Evolutionary conservation across 2,888 invertebrate species (phyloP).

Genomic region (Nasonia oneida): DNA sequence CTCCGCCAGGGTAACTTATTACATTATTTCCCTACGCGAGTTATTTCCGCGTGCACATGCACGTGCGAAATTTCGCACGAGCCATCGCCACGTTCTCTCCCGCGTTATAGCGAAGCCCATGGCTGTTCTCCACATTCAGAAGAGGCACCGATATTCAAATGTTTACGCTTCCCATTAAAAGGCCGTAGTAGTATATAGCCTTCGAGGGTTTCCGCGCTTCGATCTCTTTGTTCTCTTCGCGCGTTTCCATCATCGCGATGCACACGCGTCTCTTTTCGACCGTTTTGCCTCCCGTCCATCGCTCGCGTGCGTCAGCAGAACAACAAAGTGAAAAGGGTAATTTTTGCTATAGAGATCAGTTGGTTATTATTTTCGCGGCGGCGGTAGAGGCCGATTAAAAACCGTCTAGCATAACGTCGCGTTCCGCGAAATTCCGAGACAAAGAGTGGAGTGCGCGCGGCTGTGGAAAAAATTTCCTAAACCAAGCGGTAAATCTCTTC

Average conservation of each 20-base stretch:
- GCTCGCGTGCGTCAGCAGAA: not conserved
- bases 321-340: not conserved
- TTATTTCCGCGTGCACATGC: not conserved
- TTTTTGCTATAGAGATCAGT: not conserved
- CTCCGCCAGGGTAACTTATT: not conserved
- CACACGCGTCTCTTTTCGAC: not conserved
- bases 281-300: not conserved
- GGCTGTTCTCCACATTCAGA: not conserved
- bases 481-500: conserved; percentile 23
- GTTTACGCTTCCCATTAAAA: conserved; percentile 45
- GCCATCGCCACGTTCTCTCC: not conserved
- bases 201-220: not conserved
- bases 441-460: not conserved
- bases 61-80: conserved; percentile 41
- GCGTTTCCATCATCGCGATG: not conserved
- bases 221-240: not conserved
- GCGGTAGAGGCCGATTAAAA: not conserved
- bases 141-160: conserved; percentile 27
- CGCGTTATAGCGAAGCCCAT: too few species aligned
- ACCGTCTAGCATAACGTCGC: not conserved
- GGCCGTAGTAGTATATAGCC: not conserved
- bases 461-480: conserved; percentile 34
- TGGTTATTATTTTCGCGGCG: not conserved
- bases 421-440: not conserved
- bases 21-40: not conserved